phyloP scores from a whole-genome alignment of 35 echinoderm and acorn worm genomes.

The Lytechinus variegatus region DNA sequence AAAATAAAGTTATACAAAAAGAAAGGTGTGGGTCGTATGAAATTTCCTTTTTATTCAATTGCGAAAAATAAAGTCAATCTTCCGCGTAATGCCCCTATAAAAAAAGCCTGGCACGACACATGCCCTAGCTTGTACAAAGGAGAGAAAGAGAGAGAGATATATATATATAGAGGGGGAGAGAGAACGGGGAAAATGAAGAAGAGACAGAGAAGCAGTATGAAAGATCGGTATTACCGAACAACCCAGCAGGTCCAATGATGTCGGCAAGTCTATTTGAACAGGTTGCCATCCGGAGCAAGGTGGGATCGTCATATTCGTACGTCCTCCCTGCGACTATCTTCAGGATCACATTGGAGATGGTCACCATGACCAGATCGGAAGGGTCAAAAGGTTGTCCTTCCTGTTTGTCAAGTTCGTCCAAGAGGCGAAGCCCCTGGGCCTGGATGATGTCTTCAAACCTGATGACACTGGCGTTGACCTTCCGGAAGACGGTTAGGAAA shows the following conservation, averaged over 20 bases:
- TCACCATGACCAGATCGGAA: neutral
- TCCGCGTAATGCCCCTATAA: no score
- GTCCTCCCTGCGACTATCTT: slow-evolving; percentile 29
- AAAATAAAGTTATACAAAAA: no score
- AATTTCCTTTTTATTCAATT: no score
- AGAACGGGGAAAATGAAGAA: neutral
- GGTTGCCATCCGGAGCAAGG: neutral
- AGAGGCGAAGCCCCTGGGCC: neutral
- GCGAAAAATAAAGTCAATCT: no score
- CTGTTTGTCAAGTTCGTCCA: neutral
- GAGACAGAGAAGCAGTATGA: neutral
- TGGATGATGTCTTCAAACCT: slow-evolving; percentile 34
- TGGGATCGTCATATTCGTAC: slow-evolving; percentile 15
- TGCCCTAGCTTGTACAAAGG: no score
- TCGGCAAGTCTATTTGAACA: slow-evolving; percentile 39
- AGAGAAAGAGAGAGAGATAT: no score
- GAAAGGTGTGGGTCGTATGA: no score
- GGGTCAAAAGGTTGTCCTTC: neutral
- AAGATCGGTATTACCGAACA: neutral
- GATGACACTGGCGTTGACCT: slow-evolving; percentile 43
- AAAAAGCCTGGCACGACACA: no score
- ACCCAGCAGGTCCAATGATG: slow-evolving; percentile 36
- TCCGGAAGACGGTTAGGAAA: slow-evolving; percentile 32
- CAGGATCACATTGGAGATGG: slow-evolving; percentile 34
- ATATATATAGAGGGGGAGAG: no score